Conservation (phyloP, 2,113 vertebrate genomes). For the Megaceryle maxima region DNA sequence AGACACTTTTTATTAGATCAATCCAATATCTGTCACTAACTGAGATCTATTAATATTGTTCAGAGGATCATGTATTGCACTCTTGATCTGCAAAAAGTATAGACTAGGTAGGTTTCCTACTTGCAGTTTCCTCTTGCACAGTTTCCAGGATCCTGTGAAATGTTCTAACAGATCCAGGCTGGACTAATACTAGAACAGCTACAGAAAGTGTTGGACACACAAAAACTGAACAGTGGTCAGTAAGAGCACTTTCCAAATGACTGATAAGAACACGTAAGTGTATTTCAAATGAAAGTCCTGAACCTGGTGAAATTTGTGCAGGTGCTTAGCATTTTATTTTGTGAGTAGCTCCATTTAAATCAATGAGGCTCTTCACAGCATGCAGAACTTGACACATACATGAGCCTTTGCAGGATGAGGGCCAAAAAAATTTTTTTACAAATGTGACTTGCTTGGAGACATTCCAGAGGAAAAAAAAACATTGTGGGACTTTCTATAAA, state of each 20-base stretch:
- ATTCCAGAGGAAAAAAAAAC: background rate
- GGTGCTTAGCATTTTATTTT: background rate
- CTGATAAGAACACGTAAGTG: background rate
- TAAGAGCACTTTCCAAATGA: background rate
- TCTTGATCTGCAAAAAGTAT: background rate
- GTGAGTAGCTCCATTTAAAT: background rate
- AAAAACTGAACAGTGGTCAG: background rate
- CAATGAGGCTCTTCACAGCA: slow-evolving; percentile 9
- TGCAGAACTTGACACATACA: slow-evolving; percentile 13
- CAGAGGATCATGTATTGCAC: background rate
- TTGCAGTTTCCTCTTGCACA: background rate
- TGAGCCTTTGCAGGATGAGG: slow-evolving; percentile 6
- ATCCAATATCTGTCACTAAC: background rate
- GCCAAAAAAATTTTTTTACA: background rate
- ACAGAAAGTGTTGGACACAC: background rate
- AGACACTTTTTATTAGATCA: background rate
- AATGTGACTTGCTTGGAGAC: slow-evolving; percentile 42
- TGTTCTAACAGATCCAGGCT: background rate
- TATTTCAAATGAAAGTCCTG: background rate
- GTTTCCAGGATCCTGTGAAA: background rate
- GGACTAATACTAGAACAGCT: background rate
- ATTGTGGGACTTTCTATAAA: slow-evolving; percentile 4
- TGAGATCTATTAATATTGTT: background rate
- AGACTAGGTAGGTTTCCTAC: background rate
- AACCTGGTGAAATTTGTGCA: background rate